Percentiles rank a stretch among this genome's conserved stretches.
phyloP scores from a whole-genome alignment of 2,797 vertebrate species.

The Tapera naevia region DNA sequence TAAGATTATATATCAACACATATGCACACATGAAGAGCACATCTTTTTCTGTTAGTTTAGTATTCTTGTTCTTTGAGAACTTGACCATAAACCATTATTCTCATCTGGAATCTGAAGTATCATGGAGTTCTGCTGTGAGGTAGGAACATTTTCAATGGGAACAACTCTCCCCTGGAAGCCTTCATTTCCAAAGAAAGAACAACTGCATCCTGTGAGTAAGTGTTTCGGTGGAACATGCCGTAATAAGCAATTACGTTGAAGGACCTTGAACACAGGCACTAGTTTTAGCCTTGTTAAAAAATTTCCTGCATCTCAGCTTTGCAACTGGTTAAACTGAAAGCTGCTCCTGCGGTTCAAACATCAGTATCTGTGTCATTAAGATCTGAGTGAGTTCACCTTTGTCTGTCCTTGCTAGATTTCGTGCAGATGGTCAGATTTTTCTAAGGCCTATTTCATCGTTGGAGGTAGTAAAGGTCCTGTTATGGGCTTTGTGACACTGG shows the following conservation, averaged over 20 bases:
- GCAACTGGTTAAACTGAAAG: background rate
- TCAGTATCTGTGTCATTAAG: background rate
- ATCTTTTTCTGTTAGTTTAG: background rate
- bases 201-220: background rate
- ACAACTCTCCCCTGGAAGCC: slow-evolving; percentile 7
- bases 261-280: background rate
- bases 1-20: background rate
- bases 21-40: background rate
- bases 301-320: background rate
- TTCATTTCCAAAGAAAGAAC: background rate
- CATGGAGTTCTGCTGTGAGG: background rate
- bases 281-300: background rate
- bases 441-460: background rate
- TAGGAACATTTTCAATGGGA: slow-evolving; percentile 23
- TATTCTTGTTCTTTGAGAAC: background rate
- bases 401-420: background rate
- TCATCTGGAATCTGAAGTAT: background rate
- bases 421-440: background rate
- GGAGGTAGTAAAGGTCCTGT: background rate
- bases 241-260: background rate
- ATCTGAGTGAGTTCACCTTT: background rate
- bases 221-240: background rate
- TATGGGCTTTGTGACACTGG: background rate
- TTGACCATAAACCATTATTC: background rate
- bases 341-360: background rate